phyloP scores from a whole-genome alignment of 2,113 vertebrate species.

The Poecilia latipinna region DNA sequence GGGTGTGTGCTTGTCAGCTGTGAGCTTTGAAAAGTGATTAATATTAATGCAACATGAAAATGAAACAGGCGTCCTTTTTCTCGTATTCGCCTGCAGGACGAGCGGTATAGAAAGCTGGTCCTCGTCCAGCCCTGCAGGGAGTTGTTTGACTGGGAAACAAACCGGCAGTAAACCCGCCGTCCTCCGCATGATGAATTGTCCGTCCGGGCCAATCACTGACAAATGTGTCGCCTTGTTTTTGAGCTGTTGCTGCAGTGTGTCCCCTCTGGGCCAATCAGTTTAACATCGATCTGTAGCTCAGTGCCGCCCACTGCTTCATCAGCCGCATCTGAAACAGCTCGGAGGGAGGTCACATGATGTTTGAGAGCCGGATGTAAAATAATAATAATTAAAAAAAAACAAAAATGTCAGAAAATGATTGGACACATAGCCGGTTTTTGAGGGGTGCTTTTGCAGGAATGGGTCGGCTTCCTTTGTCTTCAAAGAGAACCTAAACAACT shows the following conservation, averaged over 20 bases:
- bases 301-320: constrained; percentile 26
- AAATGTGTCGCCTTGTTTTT: constrained; percentile 19
- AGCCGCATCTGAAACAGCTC: not conserved
- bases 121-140: constrained; percentile 14
- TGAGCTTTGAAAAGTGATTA: constrained; percentile 42
- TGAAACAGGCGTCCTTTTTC: constrained; percentile 26
- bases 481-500: not conserved
- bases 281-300: constrained; percentile 20
- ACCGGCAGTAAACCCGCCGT: constrained; percentile 8
- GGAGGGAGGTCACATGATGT: constrained; percentile 9
- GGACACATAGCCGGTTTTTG: not conserved
- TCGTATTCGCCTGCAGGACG: constrained; percentile 16
- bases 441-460: not conserved
- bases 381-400: not conserved
- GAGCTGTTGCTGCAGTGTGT: constrained; percentile 21
- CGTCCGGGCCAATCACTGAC: constrained; percentile 22
- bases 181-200: constrained; percentile 8
- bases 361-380: not conserved
- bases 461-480: not conserved
- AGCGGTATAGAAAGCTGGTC: constrained; percentile 12
- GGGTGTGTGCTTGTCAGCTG: constrained; percentile 41
- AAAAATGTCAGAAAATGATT: not conserved
- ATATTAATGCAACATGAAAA: constrained; percentile 58
- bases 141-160: constrained; percentile 19
- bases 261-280: constrained; percentile 29